Percentiles rank a stretch among this genome's conserved stretches.
Conservation (phyloP, 2,113 vertebrate genomes). For the Phalacrocorax carbo region DNA sequence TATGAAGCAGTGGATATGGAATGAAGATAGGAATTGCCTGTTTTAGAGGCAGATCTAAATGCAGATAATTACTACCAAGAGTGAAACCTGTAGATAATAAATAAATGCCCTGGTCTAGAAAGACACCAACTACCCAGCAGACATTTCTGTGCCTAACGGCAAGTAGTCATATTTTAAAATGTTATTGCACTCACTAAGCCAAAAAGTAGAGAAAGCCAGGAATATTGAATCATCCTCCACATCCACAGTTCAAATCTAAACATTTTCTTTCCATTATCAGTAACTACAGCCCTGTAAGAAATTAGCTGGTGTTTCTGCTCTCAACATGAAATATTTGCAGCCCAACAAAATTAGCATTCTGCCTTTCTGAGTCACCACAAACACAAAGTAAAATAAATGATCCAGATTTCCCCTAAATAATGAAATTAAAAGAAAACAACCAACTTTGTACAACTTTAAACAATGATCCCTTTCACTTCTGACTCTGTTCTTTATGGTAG, state of each 20-base stretch:
- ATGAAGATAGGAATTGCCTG: neutral
- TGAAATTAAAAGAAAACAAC: neutral
- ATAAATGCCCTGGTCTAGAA: neutral
- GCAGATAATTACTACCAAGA: neutral
- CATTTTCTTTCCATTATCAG: neutral
- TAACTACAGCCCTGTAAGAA: neutral
- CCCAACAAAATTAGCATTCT: neutral
- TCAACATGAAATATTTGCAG: neutral
- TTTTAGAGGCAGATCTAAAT: neutral
- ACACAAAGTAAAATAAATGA: neutral
- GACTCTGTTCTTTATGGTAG: neutral
- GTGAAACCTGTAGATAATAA: neutral
- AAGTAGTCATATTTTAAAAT: neutral
- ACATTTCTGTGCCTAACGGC: neutral
- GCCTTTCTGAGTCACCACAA: neutral
- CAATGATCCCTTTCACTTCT: neutral
- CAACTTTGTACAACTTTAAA: neutral
- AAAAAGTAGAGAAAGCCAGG: neutral
- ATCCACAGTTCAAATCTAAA: neutral
- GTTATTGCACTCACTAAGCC: neutral
- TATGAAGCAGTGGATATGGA: neutral
- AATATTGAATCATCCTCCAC: too few relatives aligned
- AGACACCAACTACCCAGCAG: neutral
- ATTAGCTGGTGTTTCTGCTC: neutral
- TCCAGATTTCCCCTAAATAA: neutral